Evolutionary conservation across 2,113 vertebrate genomes (phyloP).

Genomic region (Tympanuchus pallidicinctus): DNA sequence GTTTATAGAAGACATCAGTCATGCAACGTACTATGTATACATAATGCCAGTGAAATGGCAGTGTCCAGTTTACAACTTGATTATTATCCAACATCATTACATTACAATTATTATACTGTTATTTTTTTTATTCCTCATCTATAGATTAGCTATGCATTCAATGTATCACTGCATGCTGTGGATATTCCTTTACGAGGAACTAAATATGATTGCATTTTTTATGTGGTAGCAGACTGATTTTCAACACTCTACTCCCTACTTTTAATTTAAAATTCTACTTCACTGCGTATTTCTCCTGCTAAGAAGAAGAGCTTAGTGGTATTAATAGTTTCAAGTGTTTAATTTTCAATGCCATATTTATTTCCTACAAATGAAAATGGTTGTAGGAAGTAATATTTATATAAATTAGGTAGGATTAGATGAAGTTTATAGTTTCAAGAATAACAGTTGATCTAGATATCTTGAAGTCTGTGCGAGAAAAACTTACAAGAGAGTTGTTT

Average conservation of each 20-base stretch:
- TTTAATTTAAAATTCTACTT: background rate
- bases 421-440: background rate
- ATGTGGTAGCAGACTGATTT: rapidly evolving
- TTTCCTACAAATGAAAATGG: background rate
- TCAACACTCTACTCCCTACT: background rate
- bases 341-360: background rate
- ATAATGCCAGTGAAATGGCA: background rate
- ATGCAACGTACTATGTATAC: background rate
- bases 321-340: background rate
- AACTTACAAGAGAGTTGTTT: background rate
- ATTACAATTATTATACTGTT: background rate
- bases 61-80: background rate
- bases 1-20: background rate
- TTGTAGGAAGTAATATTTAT: background rate
- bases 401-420: background rate
- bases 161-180: rapidly evolving
- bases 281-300: background rate
- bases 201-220: background rate
- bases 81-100: background rate
- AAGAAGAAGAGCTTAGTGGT: background rate
- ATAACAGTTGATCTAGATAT: background rate
- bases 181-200: background rate
- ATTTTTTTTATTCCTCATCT: background rate
- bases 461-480: background rate
- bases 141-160: background rate